Base-by-base conservation (phyloP, 1,140 invertebrate species). In the Bacillus rossius region DNA sequence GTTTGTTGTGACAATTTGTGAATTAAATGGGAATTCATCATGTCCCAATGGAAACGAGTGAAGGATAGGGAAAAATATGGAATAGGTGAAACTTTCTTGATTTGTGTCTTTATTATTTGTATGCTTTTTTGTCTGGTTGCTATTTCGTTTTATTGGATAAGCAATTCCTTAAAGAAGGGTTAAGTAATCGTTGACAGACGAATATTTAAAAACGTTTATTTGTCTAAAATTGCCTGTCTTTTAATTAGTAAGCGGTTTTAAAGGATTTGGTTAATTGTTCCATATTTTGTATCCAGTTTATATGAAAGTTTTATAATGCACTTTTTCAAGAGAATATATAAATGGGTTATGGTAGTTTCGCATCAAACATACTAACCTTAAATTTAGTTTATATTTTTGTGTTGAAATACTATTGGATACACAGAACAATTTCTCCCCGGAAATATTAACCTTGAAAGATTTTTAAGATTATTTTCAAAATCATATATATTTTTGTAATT, bases 61-160 rank as follows among this genome's bases (percentile, higher is more conserved):
- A 65, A 62, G 57, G 70, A 72, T 38, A 64, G 61, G 42, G 68
- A 68, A 41, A 71, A 67, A 64, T 71, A 71, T 64, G 70, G 64
- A 14, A 68, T 72, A 25, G 70, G 67, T 69, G 55, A 67, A 57
- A 58, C 14, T 37, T 43, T 22, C 13, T 13, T 16, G 37, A 43
- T 55, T 26, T 55, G 7, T 22, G 37, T 45, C 29, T 8, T 47
- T 34, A 2, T 23, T 19, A 2, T n/a, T n/a, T 3, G 19, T 5
- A 5, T 26, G 17, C 22, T 50, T 56, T 17, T 5, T 2, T 56
- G 10, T n/a, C 25, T 13, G 17, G 48, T 3, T 23, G 13, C 10
- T 16, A 8, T 47, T 20, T 19, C 17, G 7, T 47, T 4, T n/a
- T 17, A n/a, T 1, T 56, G 19, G 20, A 14, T 19, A 13, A 16